phyloP scores from a whole-genome alignment of 1,140 invertebrate species.

The Antheraea mylitta region DNA sequence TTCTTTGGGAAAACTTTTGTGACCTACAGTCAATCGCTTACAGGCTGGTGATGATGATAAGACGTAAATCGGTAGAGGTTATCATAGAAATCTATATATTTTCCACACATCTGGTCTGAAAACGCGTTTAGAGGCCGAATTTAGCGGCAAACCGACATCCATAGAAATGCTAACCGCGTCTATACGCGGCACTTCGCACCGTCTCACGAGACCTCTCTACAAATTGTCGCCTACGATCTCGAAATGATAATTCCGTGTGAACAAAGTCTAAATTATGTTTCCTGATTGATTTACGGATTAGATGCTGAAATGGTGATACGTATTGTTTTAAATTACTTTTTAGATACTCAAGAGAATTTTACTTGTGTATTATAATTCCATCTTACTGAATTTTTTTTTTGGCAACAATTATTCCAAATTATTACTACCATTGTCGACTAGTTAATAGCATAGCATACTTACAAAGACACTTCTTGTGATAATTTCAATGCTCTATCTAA shows the following conservation, averaged over 20 bases:
- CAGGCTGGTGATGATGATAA: not conserved
- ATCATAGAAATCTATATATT: no score
- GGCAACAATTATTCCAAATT: no score
- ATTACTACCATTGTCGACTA: no score
- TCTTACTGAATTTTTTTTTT: no score
- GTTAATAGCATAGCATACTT: no score
- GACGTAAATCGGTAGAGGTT: not conserved
- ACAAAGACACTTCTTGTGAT: no score
- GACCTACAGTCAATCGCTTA: no score
- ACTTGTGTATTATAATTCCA: no score
- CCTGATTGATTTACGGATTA: not conserved
- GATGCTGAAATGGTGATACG: not conserved
- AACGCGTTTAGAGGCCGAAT: constrained; percentile 22
- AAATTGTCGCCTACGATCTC: constrained; percentile 11
- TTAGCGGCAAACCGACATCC: constrained; percentile 34
- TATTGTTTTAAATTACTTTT: not conserved
- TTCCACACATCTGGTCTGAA: constrained; percentile 25
- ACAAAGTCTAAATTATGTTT: not conserved
- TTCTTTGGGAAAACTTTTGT: no score
- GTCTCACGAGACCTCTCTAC: constrained; percentile 17
- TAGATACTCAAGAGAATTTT: no score
- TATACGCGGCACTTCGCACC: constrained; percentile 17
- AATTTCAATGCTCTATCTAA: no score
- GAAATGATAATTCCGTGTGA: constrained; percentile 14
- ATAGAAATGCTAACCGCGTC: constrained; percentile 42